Conservation (phyloP, 2,888 invertebrate genomes). For the Prionchulus punctatus region DNA sequence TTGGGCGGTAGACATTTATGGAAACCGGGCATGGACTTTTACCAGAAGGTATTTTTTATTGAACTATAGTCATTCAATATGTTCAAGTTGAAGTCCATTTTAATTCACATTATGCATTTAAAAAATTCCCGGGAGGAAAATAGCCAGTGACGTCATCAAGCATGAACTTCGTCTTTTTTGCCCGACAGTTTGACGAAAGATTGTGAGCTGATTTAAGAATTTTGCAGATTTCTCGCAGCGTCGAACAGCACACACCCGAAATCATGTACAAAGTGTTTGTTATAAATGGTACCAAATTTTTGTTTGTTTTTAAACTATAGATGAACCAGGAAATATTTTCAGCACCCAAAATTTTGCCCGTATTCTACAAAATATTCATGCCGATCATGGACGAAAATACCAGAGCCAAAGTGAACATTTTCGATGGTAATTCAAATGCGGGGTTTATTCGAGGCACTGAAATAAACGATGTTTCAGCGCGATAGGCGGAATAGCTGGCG, state of each 20-base stretch:
- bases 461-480: too few species aligned
- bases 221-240: constrained; percentile 1
- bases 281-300: constrained; percentile 5
- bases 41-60: background rate
- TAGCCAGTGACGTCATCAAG: background rate
- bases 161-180: too few species aligned
- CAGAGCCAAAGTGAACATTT: constrained; percentile 7
- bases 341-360: constrained; percentile 7
- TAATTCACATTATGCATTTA: background rate
- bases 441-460: too few species aligned
- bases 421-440: constrained; percentile 3
- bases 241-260: constrained; percentile 10
- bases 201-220: too few species aligned
- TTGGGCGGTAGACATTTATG: constrained; percentile 5
- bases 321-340: background rate
- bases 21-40: constrained; percentile 7
- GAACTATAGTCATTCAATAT: too few species aligned
- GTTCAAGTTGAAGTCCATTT: background rate
- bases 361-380: constrained; percentile 3
- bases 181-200: too few species aligned
- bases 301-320: background rate
- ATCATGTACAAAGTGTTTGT: constrained; percentile 6
- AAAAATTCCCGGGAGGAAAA: background rate
- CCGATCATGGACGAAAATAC: constrained; percentile 10
- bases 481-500: too few species aligned